phyloP scores from a whole-genome alignment of 2,113 vertebrate genomes.

The Poecilia latipinna region DNA sequence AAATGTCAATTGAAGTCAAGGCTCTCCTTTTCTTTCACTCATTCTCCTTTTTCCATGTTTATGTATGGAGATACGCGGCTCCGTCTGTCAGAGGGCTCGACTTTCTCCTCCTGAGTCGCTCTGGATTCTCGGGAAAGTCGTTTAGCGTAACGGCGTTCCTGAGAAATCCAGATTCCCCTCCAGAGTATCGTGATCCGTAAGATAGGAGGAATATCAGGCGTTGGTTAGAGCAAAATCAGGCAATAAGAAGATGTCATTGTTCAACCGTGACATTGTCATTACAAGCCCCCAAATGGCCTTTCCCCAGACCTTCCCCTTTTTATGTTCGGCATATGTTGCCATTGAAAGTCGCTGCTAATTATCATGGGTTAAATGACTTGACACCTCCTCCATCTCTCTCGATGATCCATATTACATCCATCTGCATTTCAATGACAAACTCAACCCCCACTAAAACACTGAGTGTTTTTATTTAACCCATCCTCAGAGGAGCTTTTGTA shows the following conservation, averaged over 20 bases:
- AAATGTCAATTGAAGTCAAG: constrained; percentile 97
- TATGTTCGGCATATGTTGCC: constrained; percentile 67
- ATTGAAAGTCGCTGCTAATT: constrained; percentile 72
- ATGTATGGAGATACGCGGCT: constrained; percentile 47
- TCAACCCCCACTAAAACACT: constrained; percentile 11
- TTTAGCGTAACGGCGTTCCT: constrained; percentile 46
- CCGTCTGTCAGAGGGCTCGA: background rate
- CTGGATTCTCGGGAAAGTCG: constrained; percentile 31
- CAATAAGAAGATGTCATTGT: constrained; percentile 57
- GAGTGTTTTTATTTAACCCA: constrained; percentile 44
- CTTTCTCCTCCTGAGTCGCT: constrained; percentile 19
- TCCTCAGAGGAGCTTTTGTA: constrained; percentile 55
- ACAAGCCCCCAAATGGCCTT: constrained; percentile 58
- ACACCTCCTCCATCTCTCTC: constrained; percentile 60
- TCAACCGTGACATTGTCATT: constrained; percentile 73
- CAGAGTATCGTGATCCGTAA: constrained; percentile 44
- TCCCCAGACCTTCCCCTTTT: constrained; percentile 56
- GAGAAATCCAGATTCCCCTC: constrained; percentile 35
- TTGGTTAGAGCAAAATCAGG: constrained; percentile 49
- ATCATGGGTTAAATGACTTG: constrained; percentile 75
- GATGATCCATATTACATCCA: constrained; percentile 61
- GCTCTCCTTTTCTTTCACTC: constrained; percentile 70
- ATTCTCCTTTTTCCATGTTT: constrained; percentile 66
- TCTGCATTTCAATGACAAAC: constrained; percentile 59
- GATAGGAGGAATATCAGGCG: constrained; percentile 25